Base-by-base conservation (phyloP, 1,140 invertebrate genomes). In the Drosophila mauritiana region DNA sequence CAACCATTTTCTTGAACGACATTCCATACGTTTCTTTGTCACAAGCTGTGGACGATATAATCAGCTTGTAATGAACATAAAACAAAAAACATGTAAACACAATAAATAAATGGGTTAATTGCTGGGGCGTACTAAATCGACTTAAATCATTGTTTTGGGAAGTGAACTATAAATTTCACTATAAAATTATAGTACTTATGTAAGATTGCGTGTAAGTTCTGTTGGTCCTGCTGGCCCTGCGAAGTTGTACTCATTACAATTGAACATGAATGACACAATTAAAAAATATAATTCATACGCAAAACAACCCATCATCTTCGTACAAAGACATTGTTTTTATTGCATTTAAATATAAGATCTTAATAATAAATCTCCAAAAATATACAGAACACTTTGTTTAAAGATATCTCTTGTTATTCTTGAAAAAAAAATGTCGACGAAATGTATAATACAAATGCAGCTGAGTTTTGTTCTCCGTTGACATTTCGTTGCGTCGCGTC, bases 281-380 rank as follows among this genome's bases (percentile, higher is more conserved):
- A 13, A 12, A 20, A 52, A 34, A 36, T 17, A 12, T 27, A 48
- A 15, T 31, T 11, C 34, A 20, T n/a, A n/a, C 1, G 48, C 4
- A 22, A 13, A 12, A 39, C 31, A 37, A 37, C 6, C 7, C 10
- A 22, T 12, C 12, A 36, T 57, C 22, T 59, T 11, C 31, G 34
- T 64, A 63, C 61, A 64, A 64, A 64, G 57, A 46, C 34, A 17
- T 64, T 51, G 54, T 59, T 63, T 49, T 67, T 67, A 63, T 68
- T 68, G 61, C 64, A 45, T 37, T 68, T 65, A 68, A 65, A 45
- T 43, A 65, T 52, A 31, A 27, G 10, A 13, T 22, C 64, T 67
- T 68, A 65, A 68, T n/a, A 37, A 36, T 68, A 68, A 34, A 45
- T 67, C 12, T 68, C 64, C 46, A 63, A 68, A 68, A 68, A 68